Base-by-base conservation (phyloP, 2,888 invertebrate genomes). In the Drosophila parthenogenetica region DNA sequence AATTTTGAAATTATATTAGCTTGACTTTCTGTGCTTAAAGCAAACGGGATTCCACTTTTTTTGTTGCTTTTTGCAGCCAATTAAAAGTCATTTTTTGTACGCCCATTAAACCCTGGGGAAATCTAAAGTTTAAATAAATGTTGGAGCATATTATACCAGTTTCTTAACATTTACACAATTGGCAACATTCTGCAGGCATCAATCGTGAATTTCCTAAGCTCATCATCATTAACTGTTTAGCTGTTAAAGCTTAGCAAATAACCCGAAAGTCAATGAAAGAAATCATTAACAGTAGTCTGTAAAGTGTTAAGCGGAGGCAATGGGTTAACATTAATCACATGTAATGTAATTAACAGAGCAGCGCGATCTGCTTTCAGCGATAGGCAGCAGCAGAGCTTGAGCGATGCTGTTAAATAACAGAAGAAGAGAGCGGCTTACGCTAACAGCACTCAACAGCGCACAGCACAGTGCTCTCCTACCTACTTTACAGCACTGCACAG, bases 1-100 rank as follows among this genome's bases (percentile, higher is more conserved):
- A 74, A 75, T 65, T 76, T 79, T 59, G 48, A 58, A 45, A 59
- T 74, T 63, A 73, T 67, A 74, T 62, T 68, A 68, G 67, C 75
- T 61, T 60, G 63, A 45, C 68, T 78, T 59, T 42, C 39, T 43
- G 73, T 42, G 45, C 55, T 63, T 48, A 48, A 65, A 65, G 46
- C 79, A 53, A 60, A 29, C 48, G 46, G 32, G 46, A 43, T 48
- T 62, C 32, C 50, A 59, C 37, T 46, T 22, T 32, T 11, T 13
- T 5, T 39, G 43, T 13, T 29, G 19, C 29, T 17, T 42, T 42
- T 42, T 46, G 16, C n/a, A 29, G 43, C 62, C 79, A 78, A 73
- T 74, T 78, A 69, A 54, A 61, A 68, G 40, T 35, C 13, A 37
- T 58, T 32, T 43, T 45, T 60, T 17, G 35, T 29, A 19, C 51